phyloP scores from a whole-genome alignment of 2,113 vertebrate genomes.

The Ptychochromis oligacanthus region DNA sequence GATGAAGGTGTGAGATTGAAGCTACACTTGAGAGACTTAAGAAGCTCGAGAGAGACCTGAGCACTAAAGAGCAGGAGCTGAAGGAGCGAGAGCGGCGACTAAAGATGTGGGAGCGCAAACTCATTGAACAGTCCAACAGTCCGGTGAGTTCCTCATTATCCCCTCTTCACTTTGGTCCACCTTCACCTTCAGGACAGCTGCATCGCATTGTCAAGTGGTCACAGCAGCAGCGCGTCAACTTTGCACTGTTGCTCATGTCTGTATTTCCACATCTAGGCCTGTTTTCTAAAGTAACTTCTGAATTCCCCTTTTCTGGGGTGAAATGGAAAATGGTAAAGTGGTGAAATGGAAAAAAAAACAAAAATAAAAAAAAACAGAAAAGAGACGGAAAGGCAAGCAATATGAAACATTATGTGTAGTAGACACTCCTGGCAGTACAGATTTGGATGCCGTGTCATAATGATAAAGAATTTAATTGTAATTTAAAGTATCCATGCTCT shows the following conservation, averaged over 20 bases:
- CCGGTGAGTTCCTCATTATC: slow-evolving; percentile 86
- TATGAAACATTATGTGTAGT: not conserved
- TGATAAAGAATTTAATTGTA: not conserved
- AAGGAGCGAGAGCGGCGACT: slow-evolving; percentile 93
- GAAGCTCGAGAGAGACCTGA: slow-evolving; percentile 97
- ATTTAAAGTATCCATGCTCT: not conserved
- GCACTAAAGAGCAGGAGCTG: slow-evolving; percentile 96
- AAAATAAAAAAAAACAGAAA: not conserved
- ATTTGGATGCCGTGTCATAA: not conserved
- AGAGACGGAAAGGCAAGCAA: not conserved
- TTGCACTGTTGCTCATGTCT: not conserved
- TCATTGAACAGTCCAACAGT: slow-evolving; percentile 94
- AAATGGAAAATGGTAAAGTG: slow-evolving; percentile 3
- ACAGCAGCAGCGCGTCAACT: not conserved
- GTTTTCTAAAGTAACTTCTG: not conserved
- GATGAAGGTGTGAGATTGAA: slow-evolving; percentile 94
- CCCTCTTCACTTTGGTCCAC: slow-evolving; percentile 24
- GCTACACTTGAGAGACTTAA: slow-evolving; percentile 96
- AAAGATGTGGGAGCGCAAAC: slow-evolving; percentile 97
- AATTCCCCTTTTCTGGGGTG: slow-evolving; percentile 1
- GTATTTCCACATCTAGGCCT: not conserved
- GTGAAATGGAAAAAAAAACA: slow-evolving; percentile 18
- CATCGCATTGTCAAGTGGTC: slow-evolving; percentile 3
- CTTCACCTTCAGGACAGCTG: not conserved
- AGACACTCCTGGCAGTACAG: not conserved